Base-by-base conservation (phyloP, 1,140 invertebrate species). In the Caenorhabditis remanei region DNA sequence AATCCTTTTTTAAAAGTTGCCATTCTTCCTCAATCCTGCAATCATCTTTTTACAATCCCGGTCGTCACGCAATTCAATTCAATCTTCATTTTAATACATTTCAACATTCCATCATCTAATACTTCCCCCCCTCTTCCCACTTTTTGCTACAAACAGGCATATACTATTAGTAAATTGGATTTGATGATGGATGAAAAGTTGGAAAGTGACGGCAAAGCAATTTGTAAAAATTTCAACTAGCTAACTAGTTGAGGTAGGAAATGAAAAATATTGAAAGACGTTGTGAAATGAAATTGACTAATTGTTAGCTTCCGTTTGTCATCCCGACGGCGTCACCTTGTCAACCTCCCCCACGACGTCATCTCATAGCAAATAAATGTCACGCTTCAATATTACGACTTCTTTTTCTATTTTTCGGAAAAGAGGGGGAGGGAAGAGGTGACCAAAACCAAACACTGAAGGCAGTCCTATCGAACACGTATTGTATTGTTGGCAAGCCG, bases 181-280 rank as follows among this genome's bases (percentile, higher is more conserved):
- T 79, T n/a, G 71, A 79, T 79, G 71, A 79, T 79, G 71, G 71
- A 79, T 79, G 71, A 79, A 79, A 79, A 79, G 21, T 63, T 63
- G 61, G 32, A 63, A 63, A 32, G 61, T 63, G 61, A 63, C 61
- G 61, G n/a, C 56, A 75, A 40, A 4, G 65, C 41, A 71, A 71
- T 71, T 71, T 71, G 65, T 71, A 71, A 16, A 43, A 71, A 4
- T 14, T 46, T 32, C 21, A 46, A 43, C 14, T 65, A n/a, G 7
- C 24, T 16, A 46, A 71, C 40, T 71, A 71, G 65, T 71, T 43
- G 41, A 16, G 16, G 50, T 32, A 32, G 24, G 32, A 63, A 63
- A 63, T 32, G 11, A 19, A 63, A n/a, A 63, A 63, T 32, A 7
- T 9, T 40, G 32, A 2, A 32, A 40, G 61, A 63, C 61, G n/a